Conservation (phyloP, 1,140 invertebrate species). For the Atta cephalotes region DNA sequence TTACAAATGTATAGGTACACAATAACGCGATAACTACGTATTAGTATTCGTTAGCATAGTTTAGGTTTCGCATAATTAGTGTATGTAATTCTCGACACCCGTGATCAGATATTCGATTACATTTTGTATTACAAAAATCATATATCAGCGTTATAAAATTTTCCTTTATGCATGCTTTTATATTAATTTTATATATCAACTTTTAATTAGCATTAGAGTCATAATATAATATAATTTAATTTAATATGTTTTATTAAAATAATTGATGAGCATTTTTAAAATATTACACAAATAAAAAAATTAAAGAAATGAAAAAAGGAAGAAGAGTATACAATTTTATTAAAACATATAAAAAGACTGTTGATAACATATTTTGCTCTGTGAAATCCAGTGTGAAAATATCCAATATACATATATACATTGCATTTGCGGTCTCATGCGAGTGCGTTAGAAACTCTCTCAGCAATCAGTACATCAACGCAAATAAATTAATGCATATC, state of each 20-base stretch:
- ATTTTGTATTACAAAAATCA: not conserved
- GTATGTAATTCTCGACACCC: not conserved
- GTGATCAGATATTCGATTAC: not conserved
- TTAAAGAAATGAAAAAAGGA: not conserved
- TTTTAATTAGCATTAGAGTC: not conserved
- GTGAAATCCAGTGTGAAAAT: not conserved
- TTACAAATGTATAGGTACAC: slow-evolving; percentile 1
- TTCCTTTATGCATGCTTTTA: not conserved
- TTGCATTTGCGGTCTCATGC: not conserved
- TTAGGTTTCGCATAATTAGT: slow-evolving; percentile 13
- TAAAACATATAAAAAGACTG: not conserved
- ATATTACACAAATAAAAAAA: not conserved
- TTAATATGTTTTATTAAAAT: not conserved
- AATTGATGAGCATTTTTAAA: not conserved
- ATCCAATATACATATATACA: not conserved
- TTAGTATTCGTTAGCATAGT: slow-evolving; percentile 29
- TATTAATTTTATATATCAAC: not conserved
- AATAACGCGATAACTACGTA: slow-evolving; percentile 15
- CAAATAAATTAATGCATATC: slow-evolving; percentile 42
- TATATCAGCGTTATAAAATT: not conserved
- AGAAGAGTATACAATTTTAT: not conserved
- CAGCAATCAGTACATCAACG: slow-evolving; percentile 24
- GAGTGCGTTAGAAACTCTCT: slow-evolving; percentile 9
- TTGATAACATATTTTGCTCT: not conserved
- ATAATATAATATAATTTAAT: not conserved